Evolutionary conservation across 2,797 vertebrate genomes (phyloP), one percentile per base, ranked within the genome.

Genomic region (Hemibagrus guttatus): DNA sequence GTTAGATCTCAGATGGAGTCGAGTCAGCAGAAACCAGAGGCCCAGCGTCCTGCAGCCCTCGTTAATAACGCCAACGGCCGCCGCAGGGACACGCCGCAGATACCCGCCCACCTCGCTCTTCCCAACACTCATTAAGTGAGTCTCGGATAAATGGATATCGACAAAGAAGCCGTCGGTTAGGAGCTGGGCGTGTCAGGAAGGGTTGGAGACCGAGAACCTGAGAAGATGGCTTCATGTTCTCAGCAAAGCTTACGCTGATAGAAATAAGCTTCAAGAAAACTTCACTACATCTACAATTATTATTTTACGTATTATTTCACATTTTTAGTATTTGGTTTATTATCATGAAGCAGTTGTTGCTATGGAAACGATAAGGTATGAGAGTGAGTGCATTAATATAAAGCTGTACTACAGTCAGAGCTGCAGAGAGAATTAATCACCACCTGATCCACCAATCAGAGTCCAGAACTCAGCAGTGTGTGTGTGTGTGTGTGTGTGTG

Each of bases 21-120:
- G 89, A 89, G 91, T 95, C 95, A 95, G 94, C 94, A 94, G 72
- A 81, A 85, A 9, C n/a, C 19, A 19, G 19, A 49, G 35, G 78
- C 76, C 59, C 88, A 49, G 35, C 1, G 42, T 54, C 86, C 92
- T 83, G 71, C 89, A 90, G 82, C 89, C 91, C 75, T 42, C 87
- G 84, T 91, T 90, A 92, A 92, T 94, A 93, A 94, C 91, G 91
- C 92, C 92, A 92, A 94, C 91, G 89, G 91, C 88, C 88, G 92
- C 87, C 17, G 42, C 7, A 58, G 81, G 46, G 72, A 6, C 17
- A 39, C 23, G 35, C 58, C 35, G 31, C 61, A 49, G 46, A 6
- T 5, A 49, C 9, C 46, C 46, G 46, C 46, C 46, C 46, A 46
- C 81, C 49, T 31, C n/a, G 35, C 61, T 28, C 46, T 87, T 49